These are phyloP conservation scores for Periplaneta americana DNA, from an alignment of 1,140 invertebrate species.

Conservation along the genomic window DNA sequence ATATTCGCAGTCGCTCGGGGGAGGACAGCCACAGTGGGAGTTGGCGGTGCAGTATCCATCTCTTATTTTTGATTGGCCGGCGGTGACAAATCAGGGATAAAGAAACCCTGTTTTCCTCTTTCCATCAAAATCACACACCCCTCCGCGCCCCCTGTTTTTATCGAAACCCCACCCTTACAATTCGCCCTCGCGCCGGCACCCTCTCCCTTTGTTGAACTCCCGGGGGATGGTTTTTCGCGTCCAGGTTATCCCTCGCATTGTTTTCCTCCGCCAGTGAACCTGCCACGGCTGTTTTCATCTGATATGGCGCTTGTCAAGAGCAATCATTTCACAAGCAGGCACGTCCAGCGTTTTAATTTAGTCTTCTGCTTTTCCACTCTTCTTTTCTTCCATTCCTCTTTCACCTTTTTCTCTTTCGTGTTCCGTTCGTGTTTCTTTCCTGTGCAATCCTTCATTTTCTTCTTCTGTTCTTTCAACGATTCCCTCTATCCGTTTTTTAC, in stretches of 20 bases:
- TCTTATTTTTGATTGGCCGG: background rate
- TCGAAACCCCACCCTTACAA: background rate
- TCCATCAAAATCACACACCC: background rate
- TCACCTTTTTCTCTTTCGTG: too few species aligned
- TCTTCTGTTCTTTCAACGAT: too few species aligned
- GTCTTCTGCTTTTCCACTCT: too few species aligned
- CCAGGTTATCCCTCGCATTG: background rate
- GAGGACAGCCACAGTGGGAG: background rate
- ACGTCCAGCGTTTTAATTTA: too few species aligned
- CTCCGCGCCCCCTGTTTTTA: background rate
- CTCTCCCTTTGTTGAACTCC: background rate
- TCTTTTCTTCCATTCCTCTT: too few species aligned
- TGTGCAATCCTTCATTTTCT: too few species aligned
- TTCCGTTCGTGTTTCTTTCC: too few species aligned
- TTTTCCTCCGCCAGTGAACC: background rate
- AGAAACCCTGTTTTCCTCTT: background rate
- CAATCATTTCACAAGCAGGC: too few species aligned
- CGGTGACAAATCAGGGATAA: background rate
- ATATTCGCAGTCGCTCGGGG: too few species aligned
- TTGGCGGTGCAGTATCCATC: background rate
- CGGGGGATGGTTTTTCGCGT: background rate
- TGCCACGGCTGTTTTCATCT: background rate
- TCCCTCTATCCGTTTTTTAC: too few species aligned
- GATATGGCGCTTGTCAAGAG: background rate
- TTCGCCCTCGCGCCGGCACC: background rate